Percentiles rank a stretch among this genome's conserved stretches.
Conservation (phyloP, 2,113 vertebrate species). For the Neodon shergylaensis region DNA sequence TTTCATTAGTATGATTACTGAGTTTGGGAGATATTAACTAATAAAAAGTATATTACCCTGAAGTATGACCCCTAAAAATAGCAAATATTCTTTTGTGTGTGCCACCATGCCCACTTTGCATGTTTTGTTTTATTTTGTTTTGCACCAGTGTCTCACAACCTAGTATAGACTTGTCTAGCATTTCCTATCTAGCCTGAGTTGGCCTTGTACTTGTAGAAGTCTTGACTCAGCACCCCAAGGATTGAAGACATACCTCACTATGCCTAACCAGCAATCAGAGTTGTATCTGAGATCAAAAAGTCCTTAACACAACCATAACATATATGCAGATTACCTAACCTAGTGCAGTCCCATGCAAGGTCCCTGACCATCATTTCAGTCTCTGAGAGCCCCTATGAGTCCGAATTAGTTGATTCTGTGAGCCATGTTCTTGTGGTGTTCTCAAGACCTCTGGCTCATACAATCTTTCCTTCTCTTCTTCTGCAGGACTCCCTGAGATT, state of each 20-base stretch:
- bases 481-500: too few relatives aligned
- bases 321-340: too few relatives aligned
- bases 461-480: too few relatives aligned
- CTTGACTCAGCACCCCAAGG: too few relatives aligned
- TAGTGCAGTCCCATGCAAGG: too few relatives aligned
- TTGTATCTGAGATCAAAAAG: conserved; percentile 9
- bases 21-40: background rate
- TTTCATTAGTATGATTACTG: background rate
- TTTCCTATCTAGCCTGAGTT: background rate
- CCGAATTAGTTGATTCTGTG: too few relatives aligned
- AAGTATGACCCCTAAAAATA: background rate
- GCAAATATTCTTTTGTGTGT: background rate
- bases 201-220: background rate
- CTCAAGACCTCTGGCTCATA: too few relatives aligned
- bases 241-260: background rate
- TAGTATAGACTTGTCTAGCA: background rate
- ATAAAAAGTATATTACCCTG: background rate
- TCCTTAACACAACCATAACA: too few relatives aligned
- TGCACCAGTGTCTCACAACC: background rate
- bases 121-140: background rate
- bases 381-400: too few relatives aligned
- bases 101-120: background rate
- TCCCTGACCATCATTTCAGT: too few relatives aligned
- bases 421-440: too few relatives aligned
- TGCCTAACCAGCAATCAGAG: background rate